Base-by-base conservation (phyloP, 2,797 vertebrate species). In the Molossus alvarezi region DNA sequence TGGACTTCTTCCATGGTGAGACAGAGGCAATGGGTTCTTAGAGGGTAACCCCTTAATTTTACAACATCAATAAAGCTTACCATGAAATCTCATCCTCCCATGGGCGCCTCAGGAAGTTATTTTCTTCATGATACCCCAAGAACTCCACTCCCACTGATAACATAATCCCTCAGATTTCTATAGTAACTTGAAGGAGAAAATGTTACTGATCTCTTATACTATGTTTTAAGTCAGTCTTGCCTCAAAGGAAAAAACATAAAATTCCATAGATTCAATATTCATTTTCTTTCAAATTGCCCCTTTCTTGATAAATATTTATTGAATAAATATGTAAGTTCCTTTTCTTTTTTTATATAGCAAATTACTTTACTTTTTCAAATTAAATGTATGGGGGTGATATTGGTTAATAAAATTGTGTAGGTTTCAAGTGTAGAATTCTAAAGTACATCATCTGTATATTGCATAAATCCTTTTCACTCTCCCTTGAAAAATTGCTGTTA, bases 301-400 rank as follows among this genome's bases (percentile, higher is more conserved):
- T 92, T 69, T 29, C 10, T n/a, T 88, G 25, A 21, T 72, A 76
- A 87, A 53, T 92, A 60, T 77, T 67, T 64, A 3, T 81, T 77
- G 17, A 62, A 83, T 85, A 21, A 91, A 79, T 76, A 57, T 87
- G 45, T 65, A 37, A 13, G 64, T 85, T 5, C n/a, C 92, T 84
- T n/a, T 77, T 55, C 0, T 37, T 37, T 93, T 84, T 53, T 77
- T 55, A 23, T 1, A 37, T 3, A 37, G n/a, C 53, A 79, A 13
- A 57, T 79, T 79, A 57, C 8, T 67, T 67, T 67, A 33, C 33
- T 20, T 67, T n/a, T 77, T 53, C 10, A 71, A 76, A 76, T 77
- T 79, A 33, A 37, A 58, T 79, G 57, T 33, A 79, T 57, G 12
- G 21, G 75, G 3, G 18, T 23, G 76, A 58, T 79, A 79, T 25